A percentile compares a stretch with the other conserved stretches of the same genome.
These are phyloP conservation scores for Loriculus beryllinus DNA, from an alignment of 2,797 vertebrate genomes.

Conservation along the genomic window DNA sequence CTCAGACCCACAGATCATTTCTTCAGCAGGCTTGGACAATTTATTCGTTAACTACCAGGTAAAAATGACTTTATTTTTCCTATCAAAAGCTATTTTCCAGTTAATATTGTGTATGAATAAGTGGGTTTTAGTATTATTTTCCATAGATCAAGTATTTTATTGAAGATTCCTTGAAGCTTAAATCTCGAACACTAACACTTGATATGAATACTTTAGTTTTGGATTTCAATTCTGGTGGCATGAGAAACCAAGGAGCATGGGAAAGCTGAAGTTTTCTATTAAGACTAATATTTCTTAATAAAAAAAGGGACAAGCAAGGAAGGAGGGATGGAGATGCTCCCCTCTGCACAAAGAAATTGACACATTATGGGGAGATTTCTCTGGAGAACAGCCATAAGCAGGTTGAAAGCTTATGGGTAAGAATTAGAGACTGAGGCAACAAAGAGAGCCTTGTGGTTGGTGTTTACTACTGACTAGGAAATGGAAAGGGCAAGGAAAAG, in stretches of 20 bases:
- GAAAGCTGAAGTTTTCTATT: neutral
- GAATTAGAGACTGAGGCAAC: neutral
- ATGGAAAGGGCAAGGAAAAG: neutral
- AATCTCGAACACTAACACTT: neutral
- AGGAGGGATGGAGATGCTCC: neutral
- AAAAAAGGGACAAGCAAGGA: neutral
- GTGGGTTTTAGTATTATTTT: neutral
- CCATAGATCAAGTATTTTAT: neutral
- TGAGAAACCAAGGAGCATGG: neutral
- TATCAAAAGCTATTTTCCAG: neutral
- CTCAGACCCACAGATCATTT: neutral
- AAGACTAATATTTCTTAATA: neutral
- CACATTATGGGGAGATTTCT: neutral
- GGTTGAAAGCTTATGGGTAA: neutral
- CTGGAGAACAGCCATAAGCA: neutral
- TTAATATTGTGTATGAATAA: neutral
- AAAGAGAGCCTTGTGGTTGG: neutral
- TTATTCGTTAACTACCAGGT: neutral
- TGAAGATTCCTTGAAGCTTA: neutral
- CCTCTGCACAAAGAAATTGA: neutral
- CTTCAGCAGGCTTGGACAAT: neutral
- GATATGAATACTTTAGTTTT: neutral
- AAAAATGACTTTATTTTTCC: neutral
- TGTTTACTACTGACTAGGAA: neutral
- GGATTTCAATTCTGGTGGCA: neutral